Base-by-base conservation (phyloP, 2,888 invertebrate genomes). In the Ichneumon xanthorius region DNA sequence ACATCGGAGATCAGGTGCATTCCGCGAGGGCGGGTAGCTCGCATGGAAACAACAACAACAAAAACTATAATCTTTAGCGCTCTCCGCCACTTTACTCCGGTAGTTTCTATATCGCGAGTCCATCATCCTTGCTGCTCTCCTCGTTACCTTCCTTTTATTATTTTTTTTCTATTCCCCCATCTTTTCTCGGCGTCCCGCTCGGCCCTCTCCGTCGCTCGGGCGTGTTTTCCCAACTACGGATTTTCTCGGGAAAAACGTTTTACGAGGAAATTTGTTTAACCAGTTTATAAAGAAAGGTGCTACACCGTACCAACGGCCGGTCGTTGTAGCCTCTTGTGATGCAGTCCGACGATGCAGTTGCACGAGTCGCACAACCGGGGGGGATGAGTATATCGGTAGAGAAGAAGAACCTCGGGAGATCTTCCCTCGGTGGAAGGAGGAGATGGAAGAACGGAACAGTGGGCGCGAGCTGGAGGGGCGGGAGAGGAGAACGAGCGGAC, bases 241-340 rank as follows among this genome's bases (percentile, higher is more conserved):
- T 92, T 92, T 90, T 86, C 78, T 33, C n/a, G 30, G 89, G 91
- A 90, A 92, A 91, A 90, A 84, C 86, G 86, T 90, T 91, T 91
- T 89, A 90, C 90, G 88, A 87, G 87, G 89, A 92, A 92, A 92
- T 92, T 92, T 92, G 91, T 92, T 92, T 91, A 90, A 92, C 89
- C 90, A 88, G 90, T 90, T 91, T 89, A 82, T 88, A 91, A 90
- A 90, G 88, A 87, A 88, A 90, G 90, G 89, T 88, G 90, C 88
- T 89, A 89, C 87, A 86, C 83, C 85, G 19, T n/a, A 55, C 9
- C 9, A 55, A 85, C 83, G 70, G 79, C 82, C 67, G 72, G 80
- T 81, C 33, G 71, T 78, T 58, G 22, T 22, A 75, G 50, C 77
- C 83, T 58, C 58, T 58, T 71, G 77, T 68, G 67, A 82, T 77